Conservation (phyloP, 2,797 vertebrate genomes). For the Streptopelia turtur region DNA sequence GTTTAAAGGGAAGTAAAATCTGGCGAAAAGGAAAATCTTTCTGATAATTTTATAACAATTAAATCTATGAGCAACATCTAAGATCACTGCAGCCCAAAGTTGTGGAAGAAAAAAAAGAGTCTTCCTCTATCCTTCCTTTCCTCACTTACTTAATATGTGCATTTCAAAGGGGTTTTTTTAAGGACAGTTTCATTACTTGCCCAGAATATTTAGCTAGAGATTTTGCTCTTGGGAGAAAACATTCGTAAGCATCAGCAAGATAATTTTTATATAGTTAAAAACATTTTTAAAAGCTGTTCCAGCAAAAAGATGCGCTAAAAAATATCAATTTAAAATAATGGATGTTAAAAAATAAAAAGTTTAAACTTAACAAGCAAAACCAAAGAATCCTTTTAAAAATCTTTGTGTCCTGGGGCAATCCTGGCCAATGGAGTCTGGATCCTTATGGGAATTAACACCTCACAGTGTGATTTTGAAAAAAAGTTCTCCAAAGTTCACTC, state of each 20-base stretch:
- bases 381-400: background rate
- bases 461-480: background rate
- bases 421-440: background rate
- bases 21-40: background rate
- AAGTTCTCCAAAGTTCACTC: background rate
- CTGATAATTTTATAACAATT: background rate
- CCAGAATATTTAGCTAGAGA: slow-evolving; percentile 8
- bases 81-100: background rate
- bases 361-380: background rate
- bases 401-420: background rate
- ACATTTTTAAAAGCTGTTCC: background rate
- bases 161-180: background rate
- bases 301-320: background rate
- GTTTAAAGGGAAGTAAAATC: background rate
- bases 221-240: slow-evolving; percentile 18
- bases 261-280: background rate
- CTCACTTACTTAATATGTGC: background rate
- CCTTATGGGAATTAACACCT: background rate
- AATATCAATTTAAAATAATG: background rate
- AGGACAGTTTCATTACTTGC: background rate
- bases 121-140: background rate
- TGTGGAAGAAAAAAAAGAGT: background rate
- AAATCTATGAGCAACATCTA: background rate
- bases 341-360: background rate
- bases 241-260: background rate